Evolutionary conservation across 64 coral and sea anemone species (phyloP).

Genomic region (Pocillopora damicornis): DNA sequence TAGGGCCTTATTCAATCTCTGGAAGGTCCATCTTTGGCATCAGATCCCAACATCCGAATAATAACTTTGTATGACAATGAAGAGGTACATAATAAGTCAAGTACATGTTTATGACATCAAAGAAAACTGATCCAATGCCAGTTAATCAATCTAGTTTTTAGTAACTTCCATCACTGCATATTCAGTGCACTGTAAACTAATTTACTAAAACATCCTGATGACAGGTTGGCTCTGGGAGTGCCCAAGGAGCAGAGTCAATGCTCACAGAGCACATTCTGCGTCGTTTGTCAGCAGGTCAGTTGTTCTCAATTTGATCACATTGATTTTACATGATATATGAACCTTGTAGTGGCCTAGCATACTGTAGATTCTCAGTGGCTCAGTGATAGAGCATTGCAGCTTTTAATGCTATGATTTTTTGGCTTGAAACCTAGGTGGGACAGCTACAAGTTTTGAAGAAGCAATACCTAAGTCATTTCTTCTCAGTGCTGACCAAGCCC

Average conservation of each 20-base stretch:
- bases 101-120: too few relatives aligned
- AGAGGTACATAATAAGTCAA: conserved; percentile 41
- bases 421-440: conserved; percentile 33
- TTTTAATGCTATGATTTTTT: neutral
- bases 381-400: too few relatives aligned
- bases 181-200: neutral
- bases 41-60: conserved; percentile 85
- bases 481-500: conserved; percentile 95
- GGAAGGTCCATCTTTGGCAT: conserved; percentile 44
- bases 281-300: conserved; percentile 67
- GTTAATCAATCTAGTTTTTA: neutral
- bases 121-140: neutral
- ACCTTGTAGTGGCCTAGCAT: too few relatives aligned
- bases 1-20: conserved; percentile 78
- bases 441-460: conserved; percentile 82
- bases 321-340: too few relatives aligned
- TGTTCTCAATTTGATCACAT: neutral
- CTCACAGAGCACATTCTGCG: conserved; percentile 87
- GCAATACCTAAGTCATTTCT: conserved; percentile 86
- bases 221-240: conserved; percentile 94
- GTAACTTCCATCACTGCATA: neutral
- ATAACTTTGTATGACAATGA: conserved; percentile 93
- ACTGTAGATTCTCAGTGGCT: too few relatives aligned
- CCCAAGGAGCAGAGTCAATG: conserved; percentile 83
- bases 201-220: neutral